Evolutionary conservation across 2,888 invertebrate genomes (phyloP).

Genomic region (Halictus quadricinctus): DNA sequence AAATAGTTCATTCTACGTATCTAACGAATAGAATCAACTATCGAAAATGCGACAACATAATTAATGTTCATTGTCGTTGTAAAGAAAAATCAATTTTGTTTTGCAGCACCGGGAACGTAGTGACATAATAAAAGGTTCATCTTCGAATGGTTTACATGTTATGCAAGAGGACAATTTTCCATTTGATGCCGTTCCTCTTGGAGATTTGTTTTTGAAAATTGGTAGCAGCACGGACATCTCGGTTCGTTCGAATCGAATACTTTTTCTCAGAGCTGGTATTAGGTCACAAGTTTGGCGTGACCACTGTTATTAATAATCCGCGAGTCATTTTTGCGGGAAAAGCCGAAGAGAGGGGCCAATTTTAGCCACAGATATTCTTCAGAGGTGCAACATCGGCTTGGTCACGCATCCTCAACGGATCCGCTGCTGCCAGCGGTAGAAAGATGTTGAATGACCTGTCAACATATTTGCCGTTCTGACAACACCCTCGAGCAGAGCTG

Average conservation of each 20-base stretch:
- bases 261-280: background rate
- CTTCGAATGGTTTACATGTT: too few relatives aligned
- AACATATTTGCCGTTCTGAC: slow-evolving; percentile 76
- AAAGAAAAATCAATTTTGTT: too few relatives aligned
- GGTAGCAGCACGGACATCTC: background rate
- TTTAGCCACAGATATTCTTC: slow-evolving; percentile 58
- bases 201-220: background rate
- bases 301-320: slow-evolving; percentile 11
- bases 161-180: too few relatives aligned
- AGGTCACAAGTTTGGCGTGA: background rate
- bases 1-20: background rate
- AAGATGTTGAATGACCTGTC: slow-evolving; percentile 76
- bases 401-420: slow-evolving; percentile 65
- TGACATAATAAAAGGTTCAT: too few relatives aligned
- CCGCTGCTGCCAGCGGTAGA: slow-evolving; percentile 34
- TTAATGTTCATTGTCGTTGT: too few relatives aligned
- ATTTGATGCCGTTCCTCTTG: too few relatives aligned
- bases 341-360: slow-evolving; percentile 28
- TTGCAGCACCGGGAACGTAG: too few relatives aligned
- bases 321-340: slow-evolving; percentile 19
- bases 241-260: background rate
- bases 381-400: slow-evolving; percentile 64
- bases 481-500: slow-evolving; percentile 60
- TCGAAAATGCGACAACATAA: background rate
- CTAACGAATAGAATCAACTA: background rate